phyloP scores from a whole-genome alignment of 2,797 vertebrate genomes.

The Platalea minor region DNA sequence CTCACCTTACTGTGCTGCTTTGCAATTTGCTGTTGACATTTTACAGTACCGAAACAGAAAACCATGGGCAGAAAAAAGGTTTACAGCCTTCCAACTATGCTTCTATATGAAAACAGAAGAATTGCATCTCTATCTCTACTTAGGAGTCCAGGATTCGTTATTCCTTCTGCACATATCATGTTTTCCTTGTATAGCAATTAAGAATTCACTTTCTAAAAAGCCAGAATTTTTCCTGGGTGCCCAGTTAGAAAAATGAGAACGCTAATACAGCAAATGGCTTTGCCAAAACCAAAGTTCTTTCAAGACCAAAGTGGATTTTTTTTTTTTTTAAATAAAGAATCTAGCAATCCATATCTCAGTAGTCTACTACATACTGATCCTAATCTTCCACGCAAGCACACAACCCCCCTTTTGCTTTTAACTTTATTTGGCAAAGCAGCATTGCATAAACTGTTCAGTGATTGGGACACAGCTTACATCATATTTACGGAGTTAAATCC shows the following conservation, averaged over 20 bases:
- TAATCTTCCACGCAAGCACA: not conserved
- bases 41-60: not conserved
- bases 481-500: slow-evolving; percentile 60
- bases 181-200: not conserved
- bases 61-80: not conserved
- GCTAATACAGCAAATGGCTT: not conserved
- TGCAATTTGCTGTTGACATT: not conserved
- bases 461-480: slow-evolving; percentile 76
- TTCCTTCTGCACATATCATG: not conserved
- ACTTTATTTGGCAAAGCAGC: slow-evolving; percentile 92
- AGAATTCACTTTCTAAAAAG: not conserved
- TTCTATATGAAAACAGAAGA: not conserved
- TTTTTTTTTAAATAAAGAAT: not conserved
- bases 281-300: not conserved
- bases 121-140: not conserved
- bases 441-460: slow-evolving; percentile 73
- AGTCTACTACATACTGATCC: not conserved
- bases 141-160: not conserved
- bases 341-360: not conserved
- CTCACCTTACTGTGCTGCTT: not conserved
- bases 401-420: slow-evolving; percentile 73
- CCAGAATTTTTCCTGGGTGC: not conserved
- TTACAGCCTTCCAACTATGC: not conserved
- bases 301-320: not conserved
- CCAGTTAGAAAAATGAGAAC: not conserved